phyloP scores from a whole-genome alignment of 2,888 invertebrate species.

The Eupithecia tripunctaria region DNA sequence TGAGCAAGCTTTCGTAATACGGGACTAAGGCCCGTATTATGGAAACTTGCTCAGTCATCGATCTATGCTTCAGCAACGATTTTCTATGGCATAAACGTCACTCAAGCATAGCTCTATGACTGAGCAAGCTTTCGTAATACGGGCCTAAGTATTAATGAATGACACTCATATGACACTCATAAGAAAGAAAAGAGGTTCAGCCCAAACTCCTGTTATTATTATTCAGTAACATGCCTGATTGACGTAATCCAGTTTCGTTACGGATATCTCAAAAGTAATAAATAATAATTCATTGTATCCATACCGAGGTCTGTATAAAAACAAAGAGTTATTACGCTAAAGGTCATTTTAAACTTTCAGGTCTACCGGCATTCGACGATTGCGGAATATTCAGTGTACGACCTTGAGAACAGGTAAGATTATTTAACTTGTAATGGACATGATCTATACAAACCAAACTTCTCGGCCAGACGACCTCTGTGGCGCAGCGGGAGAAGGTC shows the following conservation, averaged over 20 bases:
- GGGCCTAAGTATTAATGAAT: too few relatives aligned
- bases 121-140: too few relatives aligned
- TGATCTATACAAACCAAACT: too few relatives aligned
- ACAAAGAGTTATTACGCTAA: not conserved
- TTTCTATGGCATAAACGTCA: too few relatives aligned
- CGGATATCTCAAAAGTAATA: constrained; percentile 17
- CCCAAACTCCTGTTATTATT: not conserved
- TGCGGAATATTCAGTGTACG: constrained; percentile 86
- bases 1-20: too few relatives aligned
- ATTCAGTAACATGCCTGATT: not conserved
- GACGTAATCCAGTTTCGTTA: constrained; percentile 11
- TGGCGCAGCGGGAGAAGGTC: too few relatives aligned
- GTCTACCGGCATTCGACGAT: constrained; percentile 87
- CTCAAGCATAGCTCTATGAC: too few relatives aligned
- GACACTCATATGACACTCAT: too few relatives aligned
- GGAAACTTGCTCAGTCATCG: too few relatives aligned
- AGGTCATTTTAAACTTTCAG: constrained; percentile 67
- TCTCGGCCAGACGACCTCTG: too few relatives aligned
- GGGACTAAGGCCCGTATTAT: too few relatives aligned
- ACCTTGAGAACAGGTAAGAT: constrained; percentile 82
- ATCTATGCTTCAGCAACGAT: too few relatives aligned
- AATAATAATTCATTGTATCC: not conserved
- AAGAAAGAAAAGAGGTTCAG: not conserved
- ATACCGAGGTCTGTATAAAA: not conserved
- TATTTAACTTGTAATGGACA: constrained; percentile 22